These are phyloP conservation scores for Parambassis ranga DNA, from an alignment of 2,797 vertebrate species.

Conservation along the genomic window DNA sequence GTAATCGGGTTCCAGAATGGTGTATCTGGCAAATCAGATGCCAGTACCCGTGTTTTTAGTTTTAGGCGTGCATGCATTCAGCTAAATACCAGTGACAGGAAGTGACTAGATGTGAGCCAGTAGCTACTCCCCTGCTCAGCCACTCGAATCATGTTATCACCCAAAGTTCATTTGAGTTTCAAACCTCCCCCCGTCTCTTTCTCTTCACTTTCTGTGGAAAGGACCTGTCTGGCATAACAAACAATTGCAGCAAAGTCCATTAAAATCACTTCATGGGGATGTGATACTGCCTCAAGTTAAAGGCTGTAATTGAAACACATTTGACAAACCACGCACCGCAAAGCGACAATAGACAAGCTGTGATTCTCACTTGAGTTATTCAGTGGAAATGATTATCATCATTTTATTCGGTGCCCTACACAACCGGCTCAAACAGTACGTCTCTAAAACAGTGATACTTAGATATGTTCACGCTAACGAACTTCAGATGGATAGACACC, in stretches of 20 bases:
- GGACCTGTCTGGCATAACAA: slow-evolving; percentile 74
- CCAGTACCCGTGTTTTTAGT: slow-evolving; percentile 36
- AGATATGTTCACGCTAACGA: slow-evolving; percentile 58
- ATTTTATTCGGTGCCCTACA: slow-evolving; percentile 52
- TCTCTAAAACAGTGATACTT: slow-evolving; percentile 56
- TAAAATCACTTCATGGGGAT: slow-evolving; percentile 76
- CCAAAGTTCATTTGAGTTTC: slow-evolving; percentile 63
- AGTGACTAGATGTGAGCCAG: slow-evolving; percentile 35
- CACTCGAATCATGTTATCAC: slow-evolving; percentile 49
- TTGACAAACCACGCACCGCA: slow-evolving; percentile 71
- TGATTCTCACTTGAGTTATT: slow-evolving; percentile 70
- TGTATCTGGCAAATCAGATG: slow-evolving; percentile 41
- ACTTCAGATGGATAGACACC: slow-evolving; percentile 54
- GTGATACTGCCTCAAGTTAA: slow-evolving; percentile 74
- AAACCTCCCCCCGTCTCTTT: neutral
- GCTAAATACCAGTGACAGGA: slow-evolving; percentile 48
- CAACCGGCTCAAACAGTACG: slow-evolving; percentile 43
- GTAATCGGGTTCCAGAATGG: slow-evolving; percentile 28
- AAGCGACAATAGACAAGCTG: slow-evolving; percentile 72
- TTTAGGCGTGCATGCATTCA: slow-evolving; percentile 20
- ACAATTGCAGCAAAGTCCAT: slow-evolving; percentile 74
- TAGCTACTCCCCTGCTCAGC: slow-evolving; percentile 50
- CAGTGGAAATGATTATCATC: slow-evolving; percentile 70
- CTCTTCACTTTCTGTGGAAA: slow-evolving; percentile 34
- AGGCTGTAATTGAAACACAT: slow-evolving; percentile 77